Evolutionary conservation across 2,888 invertebrate genomes (phyloP), one percentile per base, ranked within the genome.

Genomic region (Ectemnius cavifrons): DNA sequence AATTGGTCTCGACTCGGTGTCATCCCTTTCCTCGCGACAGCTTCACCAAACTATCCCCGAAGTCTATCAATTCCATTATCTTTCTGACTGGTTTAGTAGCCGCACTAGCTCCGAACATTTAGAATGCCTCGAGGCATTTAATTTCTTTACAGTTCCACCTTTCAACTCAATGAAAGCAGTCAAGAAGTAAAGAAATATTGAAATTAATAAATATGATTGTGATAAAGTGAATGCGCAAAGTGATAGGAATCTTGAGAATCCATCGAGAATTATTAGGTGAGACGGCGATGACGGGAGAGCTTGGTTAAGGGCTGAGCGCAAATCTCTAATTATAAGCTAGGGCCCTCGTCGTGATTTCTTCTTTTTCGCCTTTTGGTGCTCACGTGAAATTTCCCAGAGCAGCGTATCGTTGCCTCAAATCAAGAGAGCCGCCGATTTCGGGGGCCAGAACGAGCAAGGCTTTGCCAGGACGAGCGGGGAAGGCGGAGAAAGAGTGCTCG

Each of bases 401-500:
- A 84, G 83, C 80, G 86, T 86, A 89, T 89, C 89, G 89, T 89
- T 89, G 87, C 86, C 86, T 89, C 86, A 87, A 89, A 89, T 88
- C 89, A 89, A 89, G 89, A 89, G 87, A 87, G 86, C 87, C 87
- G 85, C 82, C 68, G 61, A 62, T 59, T 59, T 18, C 64, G 64
- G 18, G 64, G 52, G 23, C 62, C 11, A 60, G 58, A 61, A 18
- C 16, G 60, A 59, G 45, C 18, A 45, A 63, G 63, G 72, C n/a
- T 47, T 14, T 47, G 47, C 47, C 47, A 47, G 47, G 13, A 11
- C 2, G 47, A 47, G 13, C 47, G n/a, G 47, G 47, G 47, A 47
- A 5, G n/a, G 52, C 52, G 16, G n/a, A 14, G n/a, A 52, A 52
- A 4, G n/a, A 52, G 52, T 37, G 37, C 8, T 37, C 37, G 37